Evolutionary conservation across 37 sponge, comb jelly and placozoan genomes (phyloP).

Genomic region (Halichondria panicea): DNA sequence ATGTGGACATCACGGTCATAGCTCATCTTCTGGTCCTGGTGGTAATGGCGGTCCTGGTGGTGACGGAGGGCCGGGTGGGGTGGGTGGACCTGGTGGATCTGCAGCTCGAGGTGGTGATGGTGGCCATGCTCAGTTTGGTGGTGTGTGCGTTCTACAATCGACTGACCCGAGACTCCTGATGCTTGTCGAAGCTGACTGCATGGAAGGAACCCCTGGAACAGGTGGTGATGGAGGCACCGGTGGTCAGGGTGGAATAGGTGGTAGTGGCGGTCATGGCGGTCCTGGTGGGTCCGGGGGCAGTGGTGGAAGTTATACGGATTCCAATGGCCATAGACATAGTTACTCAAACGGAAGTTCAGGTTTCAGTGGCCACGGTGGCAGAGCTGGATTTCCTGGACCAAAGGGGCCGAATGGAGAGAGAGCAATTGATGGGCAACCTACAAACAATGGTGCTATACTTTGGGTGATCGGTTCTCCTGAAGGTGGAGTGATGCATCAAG

Average conservation of each 20-base stretch:
- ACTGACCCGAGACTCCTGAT: constrained; percentile 49
- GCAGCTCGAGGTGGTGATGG: constrained; percentile 67
- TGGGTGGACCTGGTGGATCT: constrained; percentile 61
- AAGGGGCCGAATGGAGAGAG: constrained; percentile 16
- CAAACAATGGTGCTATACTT: constrained; percentile 44
- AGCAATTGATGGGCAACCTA: constrained; percentile 43
- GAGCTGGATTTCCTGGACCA: constrained; percentile 1
- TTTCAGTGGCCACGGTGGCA: constrained; percentile 17
- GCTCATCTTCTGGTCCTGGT: constrained; percentile 25
- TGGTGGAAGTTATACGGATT: background rate
- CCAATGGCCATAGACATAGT: background rate
- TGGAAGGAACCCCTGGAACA: constrained; percentile 19
- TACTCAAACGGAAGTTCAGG: background rate
- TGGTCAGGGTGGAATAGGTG: constrained; percentile 51
- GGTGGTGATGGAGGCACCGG: constrained; percentile 56
- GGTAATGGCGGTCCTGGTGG: constrained; percentile 27
- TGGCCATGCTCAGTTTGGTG: constrained; percentile 60
- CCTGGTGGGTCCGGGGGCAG: constrained; percentile 31
- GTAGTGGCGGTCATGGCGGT: constrained; percentile 54
- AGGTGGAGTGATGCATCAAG: constrained; percentile 28
- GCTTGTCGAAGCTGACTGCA: constrained; percentile 57
- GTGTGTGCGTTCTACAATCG: constrained; percentile 24
- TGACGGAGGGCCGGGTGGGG: constrained; percentile 57
- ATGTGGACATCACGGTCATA: constrained; percentile 34
- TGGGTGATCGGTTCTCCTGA: constrained; percentile 42